Base-by-base conservation (phyloP, 2,888 invertebrate genomes). In the Linnaemya vulpina region DNA sequence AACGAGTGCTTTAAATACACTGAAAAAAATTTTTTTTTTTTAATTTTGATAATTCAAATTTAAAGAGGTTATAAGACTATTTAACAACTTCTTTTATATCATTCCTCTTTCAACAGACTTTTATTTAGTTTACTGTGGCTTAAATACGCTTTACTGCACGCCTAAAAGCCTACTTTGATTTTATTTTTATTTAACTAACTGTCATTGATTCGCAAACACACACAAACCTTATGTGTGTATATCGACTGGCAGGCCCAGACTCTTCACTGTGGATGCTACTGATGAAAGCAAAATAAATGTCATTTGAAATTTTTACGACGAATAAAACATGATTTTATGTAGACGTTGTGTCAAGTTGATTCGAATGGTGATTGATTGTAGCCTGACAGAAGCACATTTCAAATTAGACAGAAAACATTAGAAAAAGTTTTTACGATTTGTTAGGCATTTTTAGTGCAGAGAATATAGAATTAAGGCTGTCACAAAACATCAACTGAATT, bases 361-460 rank as follows among this genome's bases (percentile, higher is more conserved):
- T 43, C 22, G 62, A 78, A 70, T 70, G 60, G 62, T 78, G 78
- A 78, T 78, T 78, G 78, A 78, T 78, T 17, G 40, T 30, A 7
- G 20, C n/a, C 43, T 62, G 68, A 53, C 78, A 70, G 55, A 77
- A 38, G 78, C 40, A 78, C 40, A 40, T 60, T 60, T 30, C n/a
- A 25, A 60, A 51, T 30, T 40, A 60, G 17, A 11, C 15, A 40
- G 0, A 62, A 62, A 17, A 15, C 22, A 46, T 43, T 65, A 22
- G 20, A n/a, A 49, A 53, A 15, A 30, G 8, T 35, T 10, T 49
- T 35, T n/a, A 4, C 1, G 22, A 20, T 38, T 38, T 22, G 17
- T 8, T 35, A 43, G 53, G 11, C 40, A 62, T 53, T 78, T 71
- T 51, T 20, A 40, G 17, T 49, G 71, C 46, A 3, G 13, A 55